Evolutionary conservation across 2,888 invertebrate species (phyloP).

Genomic region (Phrixothrix hirtus): DNA sequence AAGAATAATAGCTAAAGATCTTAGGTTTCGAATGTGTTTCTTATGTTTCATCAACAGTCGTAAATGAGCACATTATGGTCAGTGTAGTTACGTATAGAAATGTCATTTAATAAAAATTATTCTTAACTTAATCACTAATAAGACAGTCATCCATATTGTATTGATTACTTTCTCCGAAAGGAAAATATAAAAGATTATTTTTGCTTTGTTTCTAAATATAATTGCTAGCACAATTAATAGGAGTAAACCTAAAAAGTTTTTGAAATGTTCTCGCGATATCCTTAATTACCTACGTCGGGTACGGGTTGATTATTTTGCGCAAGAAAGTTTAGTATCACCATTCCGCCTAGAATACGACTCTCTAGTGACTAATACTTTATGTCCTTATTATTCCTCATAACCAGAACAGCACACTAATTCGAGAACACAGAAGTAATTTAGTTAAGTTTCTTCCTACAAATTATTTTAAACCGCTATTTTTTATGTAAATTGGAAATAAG

Average conservation of each 20-base stretch:
- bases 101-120: too few species aligned
- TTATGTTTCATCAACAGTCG: too few species aligned
- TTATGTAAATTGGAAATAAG: neutral
- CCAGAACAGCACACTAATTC: conserved; percentile 21
- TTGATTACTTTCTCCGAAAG: too few species aligned
- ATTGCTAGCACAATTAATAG: too few species aligned
- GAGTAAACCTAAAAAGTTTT: neutral
- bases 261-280: neutral
- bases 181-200: too few species aligned
- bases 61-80: too few species aligned
- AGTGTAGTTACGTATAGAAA: too few species aligned
- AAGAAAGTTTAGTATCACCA: conserved; percentile 16
- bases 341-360: conserved; percentile 15
- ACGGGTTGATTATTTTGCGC: conserved; percentile 16
- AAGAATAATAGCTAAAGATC: too few species aligned
- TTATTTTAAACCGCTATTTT: neutral
- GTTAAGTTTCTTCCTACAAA: neutral
- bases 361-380: conserved; percentile 23
- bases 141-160: too few species aligned
- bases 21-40: too few species aligned
- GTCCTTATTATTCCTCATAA: conserved; percentile 25
- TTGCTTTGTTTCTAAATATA: too few species aligned
- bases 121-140: too few species aligned
- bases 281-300: neutral
- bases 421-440: neutral